These are phyloP conservation scores for Lordiphosa mommai DNA, from an alignment of 1,140 invertebrate genomes.

Conservation along the genomic window DNA sequence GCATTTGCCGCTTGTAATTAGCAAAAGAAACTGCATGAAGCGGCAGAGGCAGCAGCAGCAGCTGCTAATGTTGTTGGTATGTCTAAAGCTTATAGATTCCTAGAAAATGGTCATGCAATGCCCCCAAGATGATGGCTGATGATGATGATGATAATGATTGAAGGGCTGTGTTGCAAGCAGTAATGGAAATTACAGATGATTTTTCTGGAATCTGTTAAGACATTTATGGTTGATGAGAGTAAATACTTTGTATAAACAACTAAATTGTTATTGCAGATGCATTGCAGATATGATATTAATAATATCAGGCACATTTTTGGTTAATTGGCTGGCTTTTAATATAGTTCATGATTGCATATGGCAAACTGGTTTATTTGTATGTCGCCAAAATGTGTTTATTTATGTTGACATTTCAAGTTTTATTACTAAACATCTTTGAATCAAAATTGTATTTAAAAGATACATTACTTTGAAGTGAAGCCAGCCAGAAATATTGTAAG, in stretches of 20 bases:
- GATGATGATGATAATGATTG: not conserved
- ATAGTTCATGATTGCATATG: no score
- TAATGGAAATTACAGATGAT: constrained; percentile 6
- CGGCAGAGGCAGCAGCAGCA: not conserved
- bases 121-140: constrained; percentile 17
- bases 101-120: constrained; percentile 44
- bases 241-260: no score
- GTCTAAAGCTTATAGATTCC: constrained; percentile 16
- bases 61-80: not conserved
- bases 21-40: constrained; percentile 15
- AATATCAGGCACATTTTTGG: no score
- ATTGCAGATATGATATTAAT: constrained; percentile 18
- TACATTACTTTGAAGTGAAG: no score
- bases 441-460: no score
- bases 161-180: not conserved
- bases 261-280: constrained; percentile 15
- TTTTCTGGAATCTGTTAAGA: constrained; percentile 4
- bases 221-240: not conserved
- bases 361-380: no score
- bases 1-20: constrained; percentile 35
- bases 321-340: no score
- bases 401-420: no score
- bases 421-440: no score
- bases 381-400: no score
- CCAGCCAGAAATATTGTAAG: no score